Conservation (phyloP, 2,888 invertebrate species). For the Acrocyrtus sp. region DNA sequence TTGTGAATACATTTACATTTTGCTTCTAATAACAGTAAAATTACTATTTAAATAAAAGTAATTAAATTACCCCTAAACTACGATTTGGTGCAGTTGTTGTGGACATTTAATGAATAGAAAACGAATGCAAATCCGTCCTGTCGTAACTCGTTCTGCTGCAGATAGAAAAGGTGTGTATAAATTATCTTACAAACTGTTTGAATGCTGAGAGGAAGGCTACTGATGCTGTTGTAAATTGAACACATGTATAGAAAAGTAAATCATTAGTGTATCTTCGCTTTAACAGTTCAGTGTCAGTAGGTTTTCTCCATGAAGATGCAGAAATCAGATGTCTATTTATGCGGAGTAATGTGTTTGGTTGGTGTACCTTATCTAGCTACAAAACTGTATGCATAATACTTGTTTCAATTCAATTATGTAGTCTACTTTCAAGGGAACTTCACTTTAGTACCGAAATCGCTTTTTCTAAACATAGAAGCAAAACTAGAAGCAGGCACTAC, state of each 20-base stretch:
- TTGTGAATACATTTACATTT: constrained; percentile 31
- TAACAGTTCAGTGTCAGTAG: neutral
- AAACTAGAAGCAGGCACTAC: too few relatives aligned
- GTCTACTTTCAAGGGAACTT: too few relatives aligned
- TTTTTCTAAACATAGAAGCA: too few relatives aligned
- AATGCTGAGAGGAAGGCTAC: neutral
- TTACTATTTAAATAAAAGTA: constrained; percentile 6
- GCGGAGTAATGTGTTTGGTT: constrained; percentile 19
- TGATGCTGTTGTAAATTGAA: neutral
- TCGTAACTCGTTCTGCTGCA: constrained; percentile 42
- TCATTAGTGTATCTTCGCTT: neutral
- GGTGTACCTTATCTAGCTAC: constrained; percentile 15
- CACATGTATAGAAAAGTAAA: neutral
- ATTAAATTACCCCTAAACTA: neutral
- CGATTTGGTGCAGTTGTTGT: constrained; percentile 43
- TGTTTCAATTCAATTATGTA: too few relatives aligned
- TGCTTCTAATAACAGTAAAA: constrained; percentile 7
- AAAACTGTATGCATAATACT: too few relatives aligned
- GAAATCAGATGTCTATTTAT: constrained; percentile 9
- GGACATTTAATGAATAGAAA: constrained; percentile 39
- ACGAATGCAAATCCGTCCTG: constrained; percentile 54
- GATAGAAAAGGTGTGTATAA: constrained; percentile 1
- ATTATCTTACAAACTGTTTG: neutral
- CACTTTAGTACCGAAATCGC: too few relatives aligned
- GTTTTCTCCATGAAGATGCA: neutral